Base-by-base conservation (phyloP, 2,113 vertebrate species). In the Lampris megalopsis region DNA sequence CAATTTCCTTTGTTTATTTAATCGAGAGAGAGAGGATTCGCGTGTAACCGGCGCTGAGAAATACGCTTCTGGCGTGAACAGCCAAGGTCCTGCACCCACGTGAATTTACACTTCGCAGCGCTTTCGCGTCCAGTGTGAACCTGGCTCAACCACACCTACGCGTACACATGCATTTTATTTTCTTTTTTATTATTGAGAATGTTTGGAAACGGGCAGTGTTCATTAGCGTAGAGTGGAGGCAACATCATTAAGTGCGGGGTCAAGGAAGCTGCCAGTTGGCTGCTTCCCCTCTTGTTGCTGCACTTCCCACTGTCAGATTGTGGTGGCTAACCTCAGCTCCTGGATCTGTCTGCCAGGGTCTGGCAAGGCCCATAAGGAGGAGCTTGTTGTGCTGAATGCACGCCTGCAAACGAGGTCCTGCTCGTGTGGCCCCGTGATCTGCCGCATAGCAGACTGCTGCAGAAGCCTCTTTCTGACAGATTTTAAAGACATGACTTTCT, bases 161-260 rank as follows among this genome's bases (percentile, higher is more conserved):
- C 24, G 24, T 24, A 24, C 24, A 24, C 24, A 24, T 24, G 24
- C 24, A 24, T 24, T 24, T 24, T 24, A 24, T 24, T 24, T 10
- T 42, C 5, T 61, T 24, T 73, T 62, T 77, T 61, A 63, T 80
- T 64, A 82, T 69, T 66, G 70, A 71, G 85, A 77, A 56, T 69
- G 54, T 80, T 68, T 68, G 68, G 35, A 66, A 85, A 76, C 68
- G 63, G 61, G 8, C 66, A 35, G 54, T 67, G 70, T 86, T 90
- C 84, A 79, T 87, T 84, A 89, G 66, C 65, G 56, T 60, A 56
- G 57, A 45, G 49, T 60, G 57, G 71, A 75, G 63, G 69, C 73
- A 64, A 77, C 77, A 77, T 88, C 82, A 89, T 88, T 83, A 91
- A 85, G 75, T 38, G 42, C 24, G 49, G 61, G 82, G 84, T 89